Evolutionary conservation across 2,888 invertebrate species (phyloP), one percentile per base, ranked within the genome.

Genomic region (Ptycholaimellus sp.): DNA sequence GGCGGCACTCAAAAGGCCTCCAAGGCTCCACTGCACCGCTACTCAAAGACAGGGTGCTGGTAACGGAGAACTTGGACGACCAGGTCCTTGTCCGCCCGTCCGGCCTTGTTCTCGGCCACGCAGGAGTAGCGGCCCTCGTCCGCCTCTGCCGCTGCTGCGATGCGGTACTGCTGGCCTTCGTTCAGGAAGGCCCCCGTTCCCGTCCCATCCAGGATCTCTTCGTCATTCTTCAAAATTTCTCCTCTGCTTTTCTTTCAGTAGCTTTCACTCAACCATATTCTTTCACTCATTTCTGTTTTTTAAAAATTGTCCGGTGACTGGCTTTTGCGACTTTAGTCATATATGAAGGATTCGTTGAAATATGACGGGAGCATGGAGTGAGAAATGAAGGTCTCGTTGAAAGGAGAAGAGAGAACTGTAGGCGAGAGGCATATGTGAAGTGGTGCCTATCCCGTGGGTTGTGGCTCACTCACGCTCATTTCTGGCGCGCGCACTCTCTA

Each of bases 51-150:
- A n/a, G n/a, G n/a, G n/a, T n/a, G n/a, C n/a, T n/a, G n/a, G n/a
- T 53, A 53, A 72, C 72, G 67, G 40, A 70, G 56, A 0, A 73
- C 67, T 25, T 64, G 60, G 1, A 74, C 51, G 29, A 60, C 56
- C 41, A 70, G 68, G 31, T 62, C 59, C 43, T 66, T 67, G 14
- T 62, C 56, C 13, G 53, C 58, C 23, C 63, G 62, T 1, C 72
- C 70, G 46, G 65, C 66, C 28, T 60, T 52, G 49, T 72, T 72
- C 37, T 54, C 59, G 1, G 68, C 70, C 13, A 62, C 47, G 47
- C 72, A 73, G 2, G 61, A 63, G 49, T 70, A 72, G 17, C 65
- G 59, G 1, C 72, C 72, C 32, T 67, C 66, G 50, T 48, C 43
- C 7, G 28, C 29, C 13, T 43, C 40, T 14, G 33, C 31, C 25